Conservation (phyloP, 2,888 invertebrate species). For the Brachyopa scutellaris region DNA sequence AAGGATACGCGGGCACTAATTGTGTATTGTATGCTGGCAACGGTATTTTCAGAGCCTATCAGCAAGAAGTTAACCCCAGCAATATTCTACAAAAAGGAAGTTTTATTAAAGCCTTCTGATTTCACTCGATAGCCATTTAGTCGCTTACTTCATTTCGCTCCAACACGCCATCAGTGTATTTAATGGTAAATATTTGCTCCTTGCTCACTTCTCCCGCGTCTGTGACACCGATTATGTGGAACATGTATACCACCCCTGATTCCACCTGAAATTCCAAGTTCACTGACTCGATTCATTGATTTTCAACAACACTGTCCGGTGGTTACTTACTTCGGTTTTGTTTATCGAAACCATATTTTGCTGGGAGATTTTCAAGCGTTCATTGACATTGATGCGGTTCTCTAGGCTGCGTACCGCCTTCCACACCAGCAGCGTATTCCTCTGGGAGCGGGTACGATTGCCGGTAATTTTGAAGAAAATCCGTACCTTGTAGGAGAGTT, state of each 20-base stretch:
- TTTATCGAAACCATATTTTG: conserved; percentile 74
- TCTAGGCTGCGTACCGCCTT: conserved; percentile 74
- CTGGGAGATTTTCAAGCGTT: conserved; percentile 73
- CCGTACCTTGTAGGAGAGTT: conserved; percentile 74
- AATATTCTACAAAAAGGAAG: conserved; percentile 30
- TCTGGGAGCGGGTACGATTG: conserved; percentile 70
- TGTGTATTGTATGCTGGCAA: conserved; percentile 72
- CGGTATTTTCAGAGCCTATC: conserved; percentile 73
- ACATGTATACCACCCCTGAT: conserved; percentile 74
- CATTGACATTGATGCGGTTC: conserved; percentile 73
- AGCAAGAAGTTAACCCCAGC: conserved; percentile 73
- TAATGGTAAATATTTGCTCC: conserved; percentile 73
- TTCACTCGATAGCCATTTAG: background rate
- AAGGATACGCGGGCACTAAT: conserved; percentile 73
- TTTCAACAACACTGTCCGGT: conserved; percentile 1
- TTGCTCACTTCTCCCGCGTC: conserved; percentile 74
- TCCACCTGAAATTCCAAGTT: conserved; percentile 69
- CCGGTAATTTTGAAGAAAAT: conserved; percentile 74
- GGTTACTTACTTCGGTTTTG: conserved; percentile 67
- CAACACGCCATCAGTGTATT: conserved; percentile 72
- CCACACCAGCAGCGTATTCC: conserved; percentile 74
- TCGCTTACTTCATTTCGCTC: conserved; percentile 68
- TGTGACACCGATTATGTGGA: conserved; percentile 75
- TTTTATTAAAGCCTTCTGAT: background rate
- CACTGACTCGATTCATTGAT: conserved; percentile 56